phyloP scores from a whole-genome alignment of 2,797 vertebrate species.

The Hyperoplus immaculatus region DNA sequence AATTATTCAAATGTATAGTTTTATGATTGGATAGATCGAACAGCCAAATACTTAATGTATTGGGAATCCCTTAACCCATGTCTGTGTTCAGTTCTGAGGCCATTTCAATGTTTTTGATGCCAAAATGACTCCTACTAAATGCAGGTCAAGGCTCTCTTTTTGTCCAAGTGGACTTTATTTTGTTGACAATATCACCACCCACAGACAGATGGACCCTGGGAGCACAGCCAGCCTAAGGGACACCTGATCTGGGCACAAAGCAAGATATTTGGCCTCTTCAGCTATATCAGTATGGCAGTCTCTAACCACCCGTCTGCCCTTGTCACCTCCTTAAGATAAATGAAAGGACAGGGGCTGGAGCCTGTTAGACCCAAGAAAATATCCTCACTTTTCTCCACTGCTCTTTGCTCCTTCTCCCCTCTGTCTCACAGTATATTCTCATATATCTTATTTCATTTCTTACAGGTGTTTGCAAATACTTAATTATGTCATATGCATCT shows the following conservation, averaged over 20 bases:
- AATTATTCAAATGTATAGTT: no score
- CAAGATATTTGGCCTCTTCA: constrained; percentile 61
- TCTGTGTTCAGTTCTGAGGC: not conserved
- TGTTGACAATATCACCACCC: constrained; percentile 28
- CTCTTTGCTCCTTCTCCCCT: constrained; percentile 24
- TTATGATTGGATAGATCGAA: not conserved
- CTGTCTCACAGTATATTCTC: not conserved
- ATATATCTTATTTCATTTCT: not conserved
- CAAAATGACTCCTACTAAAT: not conserved
- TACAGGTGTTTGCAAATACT: not conserved
- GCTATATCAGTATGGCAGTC: constrained; percentile 44
- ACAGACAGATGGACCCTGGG: constrained; percentile 31
- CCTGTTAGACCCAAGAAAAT: constrained; percentile 45
- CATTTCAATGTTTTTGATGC: not conserved
- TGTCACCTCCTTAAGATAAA: constrained; percentile 34
- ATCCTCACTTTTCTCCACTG: constrained; percentile 42
- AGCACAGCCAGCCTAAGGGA: constrained; percentile 50
- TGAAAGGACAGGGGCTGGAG: constrained; percentile 29
- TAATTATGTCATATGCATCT: not conserved
- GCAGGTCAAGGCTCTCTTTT: not conserved
- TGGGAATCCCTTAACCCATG: not conserved
- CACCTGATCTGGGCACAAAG: constrained; percentile 68
- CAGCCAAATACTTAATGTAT: not conserved
- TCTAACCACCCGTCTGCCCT: constrained; percentile 38
- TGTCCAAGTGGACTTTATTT: constrained; percentile 44